Conservation (phyloP, 2,888 invertebrate species). For the Bimastos eiseni region DNA sequence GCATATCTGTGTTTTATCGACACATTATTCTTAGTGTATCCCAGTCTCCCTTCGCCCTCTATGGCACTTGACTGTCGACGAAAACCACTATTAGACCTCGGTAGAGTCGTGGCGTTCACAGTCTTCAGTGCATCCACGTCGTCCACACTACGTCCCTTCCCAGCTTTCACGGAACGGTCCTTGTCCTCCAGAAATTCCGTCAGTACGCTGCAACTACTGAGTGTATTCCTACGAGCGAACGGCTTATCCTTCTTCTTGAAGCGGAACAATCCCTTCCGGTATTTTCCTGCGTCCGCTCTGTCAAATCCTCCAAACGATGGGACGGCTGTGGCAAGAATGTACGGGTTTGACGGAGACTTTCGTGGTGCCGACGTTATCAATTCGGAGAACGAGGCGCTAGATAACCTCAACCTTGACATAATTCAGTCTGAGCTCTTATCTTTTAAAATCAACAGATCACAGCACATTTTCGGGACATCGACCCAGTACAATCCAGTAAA, state of each 20-base stretch:
- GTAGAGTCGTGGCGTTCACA: background rate
- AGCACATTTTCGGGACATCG: too few species aligned
- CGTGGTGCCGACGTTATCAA: background rate
- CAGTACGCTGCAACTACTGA: background rate
- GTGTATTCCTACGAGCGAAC: background rate
- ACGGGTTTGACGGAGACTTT: constrained; percentile 15
- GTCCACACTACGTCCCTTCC: background rate
- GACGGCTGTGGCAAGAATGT: background rate
- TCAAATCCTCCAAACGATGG: constrained; percentile 4
- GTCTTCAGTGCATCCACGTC: background rate
- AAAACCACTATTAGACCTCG: background rate
- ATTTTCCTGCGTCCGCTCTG: background rate
- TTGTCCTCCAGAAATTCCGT: background rate
- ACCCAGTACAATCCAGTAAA: background rate
- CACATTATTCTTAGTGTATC: background rate
- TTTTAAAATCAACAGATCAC: background rate
- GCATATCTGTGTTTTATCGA: constrained; percentile 6
- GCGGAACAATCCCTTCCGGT: constrained; percentile 1
- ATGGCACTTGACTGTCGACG: background rate
- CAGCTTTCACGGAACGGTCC: background rate
- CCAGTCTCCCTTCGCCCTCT: background rate
- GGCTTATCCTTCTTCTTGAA: constrained; percentile 16
- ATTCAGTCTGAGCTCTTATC: background rate
- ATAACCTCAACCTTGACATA: background rate
- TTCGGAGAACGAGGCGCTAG: background rate